Conservation (phyloP, 2,113 vertebrate species). For the Boleophthalmus pectinirostris region DNA sequence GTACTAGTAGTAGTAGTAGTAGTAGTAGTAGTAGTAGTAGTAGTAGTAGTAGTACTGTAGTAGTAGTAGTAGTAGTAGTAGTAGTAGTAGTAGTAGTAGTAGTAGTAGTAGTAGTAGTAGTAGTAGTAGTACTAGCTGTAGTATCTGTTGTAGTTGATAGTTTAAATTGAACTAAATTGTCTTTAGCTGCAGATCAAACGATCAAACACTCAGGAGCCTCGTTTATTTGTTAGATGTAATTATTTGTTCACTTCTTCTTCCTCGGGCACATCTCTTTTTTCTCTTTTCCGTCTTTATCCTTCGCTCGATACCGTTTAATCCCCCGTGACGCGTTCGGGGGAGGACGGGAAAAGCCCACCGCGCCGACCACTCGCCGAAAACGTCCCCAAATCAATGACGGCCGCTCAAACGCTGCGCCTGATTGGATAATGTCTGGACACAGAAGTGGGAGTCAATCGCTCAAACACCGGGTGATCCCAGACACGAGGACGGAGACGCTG, state of each 20-base stretch:
- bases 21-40: too few species aligned
- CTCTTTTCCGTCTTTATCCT: neutral
- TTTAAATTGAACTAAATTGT: neutral
- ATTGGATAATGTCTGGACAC: slow-evolving; percentile 3
- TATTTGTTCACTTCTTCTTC: neutral
- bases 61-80: too few species aligned
- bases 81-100: too few species aligned
- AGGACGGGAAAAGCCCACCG: neutral
- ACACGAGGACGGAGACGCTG: neutral
- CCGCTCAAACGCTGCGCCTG: neutral
- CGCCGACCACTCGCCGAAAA: neutral
- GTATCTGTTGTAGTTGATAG: too few species aligned
- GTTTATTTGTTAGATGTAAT: neutral
- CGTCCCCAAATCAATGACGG: neutral
- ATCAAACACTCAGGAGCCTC: neutral
- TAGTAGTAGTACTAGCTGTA: too few species aligned
- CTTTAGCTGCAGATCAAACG: neutral
- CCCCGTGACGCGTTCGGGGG: neutral
- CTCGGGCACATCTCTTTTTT: neutral
- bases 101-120: too few species aligned
- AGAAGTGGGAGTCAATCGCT: neutral
- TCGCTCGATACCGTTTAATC: neutral
- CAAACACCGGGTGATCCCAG: neutral
- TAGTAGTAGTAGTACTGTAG: too few species aligned
- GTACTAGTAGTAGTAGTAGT: too few species aligned